Conservation (phyloP, 2,888 invertebrate species). For the Tuta absoluta region DNA sequence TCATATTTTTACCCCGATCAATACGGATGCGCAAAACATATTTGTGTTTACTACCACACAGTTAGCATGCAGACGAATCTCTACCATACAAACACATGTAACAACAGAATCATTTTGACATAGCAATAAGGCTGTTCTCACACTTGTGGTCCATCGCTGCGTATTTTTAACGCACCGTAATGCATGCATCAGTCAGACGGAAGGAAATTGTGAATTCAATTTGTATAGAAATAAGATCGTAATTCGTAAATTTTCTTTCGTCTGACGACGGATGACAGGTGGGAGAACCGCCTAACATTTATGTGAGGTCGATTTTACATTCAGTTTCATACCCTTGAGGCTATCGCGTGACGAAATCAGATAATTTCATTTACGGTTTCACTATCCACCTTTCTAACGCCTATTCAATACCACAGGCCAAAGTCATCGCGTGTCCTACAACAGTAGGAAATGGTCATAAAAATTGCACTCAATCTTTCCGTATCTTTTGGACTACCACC, state of each 20-base stretch:
- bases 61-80: neutral
- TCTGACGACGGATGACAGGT: too few relatives aligned
- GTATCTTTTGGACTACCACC: neutral
- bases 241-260: too few relatives aligned
- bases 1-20: constrained; percentile 15
- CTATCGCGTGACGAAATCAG: constrained; percentile 24
- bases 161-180: too few relatives aligned
- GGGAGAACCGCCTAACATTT: too few relatives aligned
- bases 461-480: constrained; percentile 19
- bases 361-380: constrained; percentile 26
- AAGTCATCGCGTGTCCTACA: constrained; percentile 19
- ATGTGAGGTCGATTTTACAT: too few relatives aligned
- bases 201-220: too few relatives aligned
- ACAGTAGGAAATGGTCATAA: constrained; percentile 16
- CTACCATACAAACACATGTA: neutral
- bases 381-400: constrained; percentile 24
- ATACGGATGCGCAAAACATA: constrained; percentile 16
- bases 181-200: too few relatives aligned
- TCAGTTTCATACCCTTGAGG: constrained; percentile 7
- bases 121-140: too few relatives aligned
- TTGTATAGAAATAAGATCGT: too few relatives aligned
- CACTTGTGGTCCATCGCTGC: too few relatives aligned
- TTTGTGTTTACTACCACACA: constrained; percentile 6
- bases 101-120: too few relatives aligned
- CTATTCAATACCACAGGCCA: constrained; percentile 12